These are phyloP conservation scores for Stratiomys singularior DNA, from an alignment of 2,888 invertebrate species.

Conservation along the genomic window DNA sequence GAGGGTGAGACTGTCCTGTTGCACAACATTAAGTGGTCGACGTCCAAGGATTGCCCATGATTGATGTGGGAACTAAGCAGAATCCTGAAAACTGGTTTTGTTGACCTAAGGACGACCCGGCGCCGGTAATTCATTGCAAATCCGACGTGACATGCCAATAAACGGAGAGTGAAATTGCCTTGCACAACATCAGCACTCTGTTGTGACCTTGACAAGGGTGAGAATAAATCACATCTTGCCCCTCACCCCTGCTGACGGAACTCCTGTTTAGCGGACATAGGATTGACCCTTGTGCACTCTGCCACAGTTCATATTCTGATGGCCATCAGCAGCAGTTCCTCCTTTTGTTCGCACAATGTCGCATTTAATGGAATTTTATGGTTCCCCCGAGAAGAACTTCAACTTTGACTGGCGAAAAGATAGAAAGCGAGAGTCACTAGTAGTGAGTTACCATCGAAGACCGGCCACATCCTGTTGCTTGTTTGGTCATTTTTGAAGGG, in stretches of 20 bases:
- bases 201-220: slow-evolving; percentile 42
- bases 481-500: slow-evolving; percentile 26
- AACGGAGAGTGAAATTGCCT: slow-evolving; percentile 34
- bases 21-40: slow-evolving; percentile 18
- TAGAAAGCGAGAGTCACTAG: not conserved
- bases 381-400: slow-evolving; percentile 38
- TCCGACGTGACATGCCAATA: slow-evolving; percentile 40
- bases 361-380: slow-evolving; percentile 42
- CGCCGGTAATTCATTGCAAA: slow-evolving; percentile 13
- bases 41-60: slow-evolving; percentile 20
- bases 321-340: not conserved
- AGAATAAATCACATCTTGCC: slow-evolving; percentile 24
- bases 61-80: slow-evolving; percentile 38
- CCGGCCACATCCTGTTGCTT: slow-evolving; percentile 33
- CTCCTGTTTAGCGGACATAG: slow-evolving; percentile 2
- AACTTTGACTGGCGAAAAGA: not conserved
- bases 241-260: not conserved
- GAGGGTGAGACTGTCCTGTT: not conserved
- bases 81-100: slow-evolving; percentile 23
- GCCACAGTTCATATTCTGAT: not conserved
- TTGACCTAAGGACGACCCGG: slow-evolving; percentile 34
- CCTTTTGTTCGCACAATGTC: slow-evolving; percentile 45
- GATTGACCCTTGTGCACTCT: slow-evolving; percentile 31
- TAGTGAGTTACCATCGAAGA: slow-evolving; percentile 4
- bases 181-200: not conserved